Evolutionary conservation across 2,113 vertebrate genomes (phyloP), one percentile per base, ranked within the genome.

Genomic region (Rhynchopsitta pachyrhyncha): DNA sequence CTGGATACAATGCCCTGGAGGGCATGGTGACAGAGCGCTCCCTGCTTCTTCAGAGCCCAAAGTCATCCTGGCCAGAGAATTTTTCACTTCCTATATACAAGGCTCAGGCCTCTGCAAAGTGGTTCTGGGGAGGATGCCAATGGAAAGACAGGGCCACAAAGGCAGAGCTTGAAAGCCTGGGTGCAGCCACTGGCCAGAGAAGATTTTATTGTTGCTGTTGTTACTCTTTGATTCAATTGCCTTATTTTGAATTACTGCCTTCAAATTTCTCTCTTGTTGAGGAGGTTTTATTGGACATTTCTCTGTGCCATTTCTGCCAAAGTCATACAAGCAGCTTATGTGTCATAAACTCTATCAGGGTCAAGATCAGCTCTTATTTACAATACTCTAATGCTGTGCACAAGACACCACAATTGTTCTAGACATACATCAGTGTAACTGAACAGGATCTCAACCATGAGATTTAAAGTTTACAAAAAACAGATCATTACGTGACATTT

Each of bases 401-500:
- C 49, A 88, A 95, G 90, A 95, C 83, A 91, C 41, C 44, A 95
- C 63, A 93, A 25, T 92, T 86, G 55, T 57, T 92, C 82, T 79
- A 78, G 69, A 95, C 86, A 60, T 42, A 93, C 42, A 79, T n/a
- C 60, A 75, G 88, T 84, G 76, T 57, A 88, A 86, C 39, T 50
- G 82, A 90, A 90, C 25, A 79, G 73, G 53, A 64, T 79, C 81
- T 94, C 67, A 92, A 90, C 66, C 69, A 71, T 17, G 66, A 74
- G 81, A 90, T 88, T 96, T 70, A 63, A 94, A 91, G 57, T 91
- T 94, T 83, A 97, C 63, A 92, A 41, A 70, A 88, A 84, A 77
- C 74, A 68, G 82, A 93, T 68, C 52, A 46, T 53, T 66, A 57
- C 1, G 3, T 94, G 92, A 96, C 91, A 83, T 60, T 91, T 83